Evolutionary conservation across 2,797 vertebrate genomes (phyloP).

Genomic region (Paedocypris micromegethes): DNA sequence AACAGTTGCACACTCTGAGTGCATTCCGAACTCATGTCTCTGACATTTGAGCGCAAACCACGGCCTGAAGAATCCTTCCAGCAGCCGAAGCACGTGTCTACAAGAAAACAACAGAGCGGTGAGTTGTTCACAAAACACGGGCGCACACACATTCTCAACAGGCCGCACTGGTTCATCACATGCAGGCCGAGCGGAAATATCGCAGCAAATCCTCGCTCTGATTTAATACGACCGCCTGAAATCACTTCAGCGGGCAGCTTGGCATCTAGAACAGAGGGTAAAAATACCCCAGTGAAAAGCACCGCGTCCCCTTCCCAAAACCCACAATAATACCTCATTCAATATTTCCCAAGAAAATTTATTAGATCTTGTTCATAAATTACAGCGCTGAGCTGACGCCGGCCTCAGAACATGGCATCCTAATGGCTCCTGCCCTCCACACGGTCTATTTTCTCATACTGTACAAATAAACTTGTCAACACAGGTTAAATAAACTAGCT

Average conservation of each 20-base stretch:
- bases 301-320: constrained; percentile 11
- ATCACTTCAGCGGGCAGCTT: constrained; percentile 48
- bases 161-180: constrained; percentile 53
- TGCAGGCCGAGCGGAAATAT: constrained; percentile 51
- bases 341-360: constrained; percentile 40
- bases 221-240: constrained; percentile 65
- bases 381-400: constrained; percentile 8
- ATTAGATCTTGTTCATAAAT: constrained; percentile 39
- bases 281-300: constrained; percentile 41
- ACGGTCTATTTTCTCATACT: constrained; percentile 4
- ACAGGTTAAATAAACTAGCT: neutral
- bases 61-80: neutral
- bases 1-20: neutral
- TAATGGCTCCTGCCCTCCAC: neutral
- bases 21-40: neutral
- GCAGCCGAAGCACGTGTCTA: constrained; percentile 40
- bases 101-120: neutral
- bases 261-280: constrained; percentile 34
- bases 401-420: constrained; percentile 1
- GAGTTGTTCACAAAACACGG: constrained; percentile 19
- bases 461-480: constrained; percentile 18
- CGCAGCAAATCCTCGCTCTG: constrained; percentile 57
- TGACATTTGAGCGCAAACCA: constrained; percentile 8
- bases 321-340: constrained; percentile 22
- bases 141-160: neutral